Base-by-base conservation (phyloP, 2,113 vertebrate species). In the Cheirogaleus medius region DNA sequence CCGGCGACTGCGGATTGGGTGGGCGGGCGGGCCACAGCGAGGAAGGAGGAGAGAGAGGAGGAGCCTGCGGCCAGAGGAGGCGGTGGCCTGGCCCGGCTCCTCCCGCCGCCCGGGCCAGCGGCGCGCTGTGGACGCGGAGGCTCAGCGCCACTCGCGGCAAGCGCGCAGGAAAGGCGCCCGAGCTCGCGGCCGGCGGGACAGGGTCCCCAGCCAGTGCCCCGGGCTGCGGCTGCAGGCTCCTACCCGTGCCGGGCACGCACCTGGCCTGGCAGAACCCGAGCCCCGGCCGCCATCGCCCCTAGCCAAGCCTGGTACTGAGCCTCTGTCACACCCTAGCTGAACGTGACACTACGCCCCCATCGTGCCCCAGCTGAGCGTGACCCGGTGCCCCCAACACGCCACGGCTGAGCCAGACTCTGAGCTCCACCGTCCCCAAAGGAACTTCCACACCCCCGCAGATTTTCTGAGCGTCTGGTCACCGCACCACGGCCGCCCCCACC, bases 401-500 rank as follows among this genome's bases (percentile, higher is more conserved):
- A n/a, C 0, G 29, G 1, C 52, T 44, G 20, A 71, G 25, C n/a
- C 83, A 17, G 25, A 34, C 89, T 81, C 64, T 23, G 63, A 29
- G 8, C 29, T 47, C 20, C 37, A n/a, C 5, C 44, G 27, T 6
- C 58, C n/a, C 66, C 89, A 34, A 69, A 86, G n/a, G 42, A 20
- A 49, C 69, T 54, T 42, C 37, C 78, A 23, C 60, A 56, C 15
- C 29, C 78, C 84, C 42, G 29, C 84, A 44, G 21, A 34, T 32
- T 15, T 77, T 60, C 44, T 23, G 37, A 10, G 42, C n/a, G 34
- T 54, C 47, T 3, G 23, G 71, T 68, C 71, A 10, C 60, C 63
- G 78, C 82, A 6, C 42, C 87, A 11, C 44, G 54, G 87, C 86
- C 76, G 73, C 93, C 97, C 97, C 68, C 82, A 97, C 98, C 96